Evolutionary conservation across 2,113 vertebrate genomes (phyloP).

Genomic region (Halichoerus grypus): DNA sequence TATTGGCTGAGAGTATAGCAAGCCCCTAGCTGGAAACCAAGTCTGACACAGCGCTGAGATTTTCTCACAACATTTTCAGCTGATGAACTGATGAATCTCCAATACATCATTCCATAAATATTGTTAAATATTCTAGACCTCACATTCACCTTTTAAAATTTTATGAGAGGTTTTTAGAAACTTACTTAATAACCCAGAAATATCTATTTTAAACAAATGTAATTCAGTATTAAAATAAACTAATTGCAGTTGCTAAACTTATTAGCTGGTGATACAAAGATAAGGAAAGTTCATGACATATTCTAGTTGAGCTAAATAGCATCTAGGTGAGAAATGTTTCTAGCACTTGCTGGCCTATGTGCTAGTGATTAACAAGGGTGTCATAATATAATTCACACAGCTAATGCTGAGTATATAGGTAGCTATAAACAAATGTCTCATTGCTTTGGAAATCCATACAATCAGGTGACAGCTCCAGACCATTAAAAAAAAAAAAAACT

Average conservation of each 20-base stretch:
- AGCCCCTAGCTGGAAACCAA: neutral
- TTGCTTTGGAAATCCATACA: conserved; percentile 1
- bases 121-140: conserved; percentile 8
- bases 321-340: conserved; percentile 24
- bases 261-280: neutral
- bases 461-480: neutral
- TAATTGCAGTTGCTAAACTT: neutral
- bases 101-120: neutral
- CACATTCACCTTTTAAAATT: conserved; percentile 1
- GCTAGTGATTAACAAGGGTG: neutral
- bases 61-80: neutral
- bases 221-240: conserved; percentile 30
- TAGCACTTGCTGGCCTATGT: neutral
- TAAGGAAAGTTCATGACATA: neutral
- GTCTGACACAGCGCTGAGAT: neutral
- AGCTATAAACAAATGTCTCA: neutral
- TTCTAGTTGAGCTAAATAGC: neutral
- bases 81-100: conserved; percentile 1
- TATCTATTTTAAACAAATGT: neutral
- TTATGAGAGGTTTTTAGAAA: neutral
- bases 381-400: neutral
- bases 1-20: neutral
- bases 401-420: neutral
- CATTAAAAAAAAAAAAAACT: conserved; percentile 44
- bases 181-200: neutral